Evolutionary conservation across 2,888 invertebrate genomes (phyloP), one percentile per base, ranked within the genome.

Genomic region (Phorcus lineatus): DNA sequence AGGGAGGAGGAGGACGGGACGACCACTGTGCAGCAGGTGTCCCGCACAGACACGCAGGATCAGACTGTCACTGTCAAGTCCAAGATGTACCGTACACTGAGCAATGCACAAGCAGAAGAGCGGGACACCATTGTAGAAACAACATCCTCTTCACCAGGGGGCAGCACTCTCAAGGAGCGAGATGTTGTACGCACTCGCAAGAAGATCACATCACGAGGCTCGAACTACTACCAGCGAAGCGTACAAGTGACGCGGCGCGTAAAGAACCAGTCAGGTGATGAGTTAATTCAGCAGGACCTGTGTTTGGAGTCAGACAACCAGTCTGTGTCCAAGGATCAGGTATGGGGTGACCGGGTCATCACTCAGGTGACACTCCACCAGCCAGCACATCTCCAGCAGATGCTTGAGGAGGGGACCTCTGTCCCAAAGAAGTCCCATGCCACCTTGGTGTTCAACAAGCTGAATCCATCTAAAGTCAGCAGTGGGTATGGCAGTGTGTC

Each of bases 141-240:
- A 52, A 87, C 82, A 75, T 79, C 86, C 52, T 84, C 84, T 22
- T 87, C 90, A 17, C 89, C 89, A 53, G 85, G 86, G 54, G 89
- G 90, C 0, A 85, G 83, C 11, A 82, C 87, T 47, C 81, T 86
- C 22, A 84, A 88, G 74, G 88, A 89, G 74, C 86, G 86, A 79
- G 90, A 90, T 79, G 87, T 88, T 28, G 86, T 88, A 24, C 87
- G 87, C 67, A 88, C 89, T 7, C 86, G 86, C 31, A 85, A 86
- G 54, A 89, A 88, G 81, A 70, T 90, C 40, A 91, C 90, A 16
- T 86, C 88, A 11, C 82, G 89, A 36, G 91, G 91, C 7, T 90
- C 90, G 0, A 86, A 89, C 74, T 91, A 91, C 80, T 89, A 86
- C 76, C 83, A 87, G 53, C 81, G 88, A 24, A 89, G 86, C 79